These are phyloP conservation scores for Todiramphus chloris DNA, from an alignment of 2,113 vertebrate genomes.

Conservation along the genomic window DNA sequence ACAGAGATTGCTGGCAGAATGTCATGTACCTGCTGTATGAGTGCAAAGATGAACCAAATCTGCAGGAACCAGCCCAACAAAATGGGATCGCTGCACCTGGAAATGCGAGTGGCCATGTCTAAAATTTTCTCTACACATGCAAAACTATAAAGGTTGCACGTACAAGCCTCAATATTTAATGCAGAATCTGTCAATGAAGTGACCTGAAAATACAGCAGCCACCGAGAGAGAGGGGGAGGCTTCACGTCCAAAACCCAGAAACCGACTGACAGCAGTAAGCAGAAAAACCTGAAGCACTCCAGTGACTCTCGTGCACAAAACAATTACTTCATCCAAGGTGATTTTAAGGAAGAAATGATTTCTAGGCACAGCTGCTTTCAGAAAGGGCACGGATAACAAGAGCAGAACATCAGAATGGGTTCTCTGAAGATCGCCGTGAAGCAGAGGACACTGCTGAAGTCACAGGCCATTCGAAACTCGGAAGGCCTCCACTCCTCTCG, in stretches of 20 bases:
- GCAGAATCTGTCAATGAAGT: neutral
- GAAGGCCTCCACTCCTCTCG: neutral
- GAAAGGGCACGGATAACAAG: neutral
- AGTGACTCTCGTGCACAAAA: neutral
- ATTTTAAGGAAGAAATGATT: neutral
- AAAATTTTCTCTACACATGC: neutral
- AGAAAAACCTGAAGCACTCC: neutral
- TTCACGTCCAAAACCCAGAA: neutral
- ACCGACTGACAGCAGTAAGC: neutral
- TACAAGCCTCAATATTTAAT: neutral
- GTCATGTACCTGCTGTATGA: neutral
- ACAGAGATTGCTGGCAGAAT: neutral
- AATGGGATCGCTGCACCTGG: neutral
- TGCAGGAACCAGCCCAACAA: neutral
- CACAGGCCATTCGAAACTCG: neutral
- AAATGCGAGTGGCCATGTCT: neutral
- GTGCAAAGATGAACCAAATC: neutral
- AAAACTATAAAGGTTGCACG: neutral
- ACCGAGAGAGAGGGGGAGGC: neutral
- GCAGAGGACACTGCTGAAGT: neutral
- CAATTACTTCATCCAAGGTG: neutral
- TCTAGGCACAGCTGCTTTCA: neutral
- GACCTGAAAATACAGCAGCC: neutral
- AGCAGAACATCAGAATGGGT: neutral
- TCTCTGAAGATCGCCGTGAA: rapidly evolving